phyloP scores from a whole-genome alignment of 2,113 vertebrate genomes.

The Eulacestoma nigropectus region DNA sequence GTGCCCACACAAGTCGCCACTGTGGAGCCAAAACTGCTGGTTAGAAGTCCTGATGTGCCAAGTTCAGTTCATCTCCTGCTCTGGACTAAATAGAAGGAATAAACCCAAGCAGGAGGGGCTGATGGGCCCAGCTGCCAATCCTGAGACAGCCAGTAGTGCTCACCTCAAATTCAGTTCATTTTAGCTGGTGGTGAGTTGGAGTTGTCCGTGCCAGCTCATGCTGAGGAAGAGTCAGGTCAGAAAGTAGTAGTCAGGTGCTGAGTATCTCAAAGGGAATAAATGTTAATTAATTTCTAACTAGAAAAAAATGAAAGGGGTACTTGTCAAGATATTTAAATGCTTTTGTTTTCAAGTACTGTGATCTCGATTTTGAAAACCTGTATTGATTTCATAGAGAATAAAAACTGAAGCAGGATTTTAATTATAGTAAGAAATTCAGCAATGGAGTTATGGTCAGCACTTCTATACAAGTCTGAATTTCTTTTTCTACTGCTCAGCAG shows the following conservation, averaged over 20 bases:
- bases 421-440: background rate
- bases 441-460: background rate
- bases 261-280: background rate
- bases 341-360: background rate
- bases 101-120: background rate
- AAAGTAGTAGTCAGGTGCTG: background rate
- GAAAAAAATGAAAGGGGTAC: background rate
- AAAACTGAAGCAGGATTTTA: background rate
- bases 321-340: background rate
- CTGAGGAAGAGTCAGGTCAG: background rate
- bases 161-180: background rate
- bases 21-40: background rate
- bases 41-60: background rate
- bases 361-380: rapidly evolving
- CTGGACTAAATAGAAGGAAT: background rate
- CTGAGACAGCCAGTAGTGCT: background rate
- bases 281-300: background rate
- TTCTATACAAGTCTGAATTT: background rate
- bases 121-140: background rate
- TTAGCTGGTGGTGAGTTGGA: background rate
- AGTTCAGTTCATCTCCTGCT: background rate
- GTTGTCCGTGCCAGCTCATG: background rate
- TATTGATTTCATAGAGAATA: background rate
- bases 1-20: background rate
- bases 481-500: background rate